Base-by-base conservation (phyloP, 2,888 invertebrate species). In the Pseudoips prasinana region DNA sequence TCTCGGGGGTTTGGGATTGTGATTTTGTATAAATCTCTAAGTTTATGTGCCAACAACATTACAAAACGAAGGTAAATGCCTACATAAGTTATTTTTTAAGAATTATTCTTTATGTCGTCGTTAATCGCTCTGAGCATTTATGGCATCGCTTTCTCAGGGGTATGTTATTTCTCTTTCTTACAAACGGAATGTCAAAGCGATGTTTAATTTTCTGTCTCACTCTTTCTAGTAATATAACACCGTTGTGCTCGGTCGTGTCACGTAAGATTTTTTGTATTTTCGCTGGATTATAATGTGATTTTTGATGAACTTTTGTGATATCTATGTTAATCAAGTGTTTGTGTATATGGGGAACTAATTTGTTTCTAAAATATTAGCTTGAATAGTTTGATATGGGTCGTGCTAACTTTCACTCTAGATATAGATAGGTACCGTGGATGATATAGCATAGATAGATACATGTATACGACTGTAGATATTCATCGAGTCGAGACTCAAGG, bases 231-330 rank as follows among this genome's bases (percentile, higher is more conserved):
- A 88, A 88, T 88, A 84, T 87, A 87, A 88, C 88, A 88, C 88
- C 88, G 88, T 87, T 86, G 84, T 79, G 85, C 88, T 87, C 84
- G 85, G 82, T 86, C 86, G 85, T 88, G 88, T 88, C 88, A 87
- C 86, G 87, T 88, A 87, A 88, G 88, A 79, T 73, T 82, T 84
- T 87, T 82, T 81, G 73, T 85, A 79, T 82, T 86, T 84, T 83
- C 74, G 71, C 68, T 72, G 63, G 67, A 60, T 67, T 67, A 73
- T 50, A 68, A 64, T 67, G 68, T 66, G 63, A 69, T 67, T 78
- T 70, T 65, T 52, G 58, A 61, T 60, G 58, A 64, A 67, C 55
- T 66, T 73, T 74, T 70, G 50, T 58, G 59, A 55, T 69, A 53
- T 55, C 52, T 50, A 46, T 58, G 46, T 68, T 49, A 52, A 53